Conservation (phyloP, 2,113 vertebrate species). For the Piprites chloris region DNA sequence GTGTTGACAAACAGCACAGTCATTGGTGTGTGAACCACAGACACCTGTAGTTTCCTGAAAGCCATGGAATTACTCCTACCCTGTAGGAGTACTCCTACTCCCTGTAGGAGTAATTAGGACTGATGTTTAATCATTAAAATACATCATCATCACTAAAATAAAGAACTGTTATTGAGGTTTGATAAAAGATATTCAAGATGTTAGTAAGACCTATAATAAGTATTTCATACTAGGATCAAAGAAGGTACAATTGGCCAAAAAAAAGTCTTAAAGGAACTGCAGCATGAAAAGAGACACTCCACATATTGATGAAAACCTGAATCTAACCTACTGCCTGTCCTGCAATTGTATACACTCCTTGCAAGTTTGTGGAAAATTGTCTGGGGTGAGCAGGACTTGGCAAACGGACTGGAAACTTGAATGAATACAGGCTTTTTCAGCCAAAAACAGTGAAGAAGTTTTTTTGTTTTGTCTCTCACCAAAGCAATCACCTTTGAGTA, state of each 20-base stretch:
- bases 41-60: not conserved
- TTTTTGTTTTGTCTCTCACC: not conserved
- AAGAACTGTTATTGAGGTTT: not conserved
- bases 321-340: not conserved
- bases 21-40: not conserved
- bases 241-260: not conserved
- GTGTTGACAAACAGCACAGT: not conserved
- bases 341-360: not conserved
- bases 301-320: not conserved
- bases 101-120: no score
- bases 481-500: not conserved
- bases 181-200: not conserved
- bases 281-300: not conserved
- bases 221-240: not conserved
- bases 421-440: constrained; percentile 8
- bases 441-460: not conserved
- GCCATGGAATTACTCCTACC: not conserved
- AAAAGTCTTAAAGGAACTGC: not conserved
- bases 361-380: not conserved
- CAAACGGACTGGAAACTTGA: not conserved
- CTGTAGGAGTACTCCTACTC: no score
- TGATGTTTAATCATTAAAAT: not conserved
- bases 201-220: not conserved
- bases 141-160: not conserved
- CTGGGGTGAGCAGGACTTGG: not conserved